phyloP scores from a whole-genome alignment of 2,113 vertebrate genomes.

The Piliocolobus tephrosceles region DNA sequence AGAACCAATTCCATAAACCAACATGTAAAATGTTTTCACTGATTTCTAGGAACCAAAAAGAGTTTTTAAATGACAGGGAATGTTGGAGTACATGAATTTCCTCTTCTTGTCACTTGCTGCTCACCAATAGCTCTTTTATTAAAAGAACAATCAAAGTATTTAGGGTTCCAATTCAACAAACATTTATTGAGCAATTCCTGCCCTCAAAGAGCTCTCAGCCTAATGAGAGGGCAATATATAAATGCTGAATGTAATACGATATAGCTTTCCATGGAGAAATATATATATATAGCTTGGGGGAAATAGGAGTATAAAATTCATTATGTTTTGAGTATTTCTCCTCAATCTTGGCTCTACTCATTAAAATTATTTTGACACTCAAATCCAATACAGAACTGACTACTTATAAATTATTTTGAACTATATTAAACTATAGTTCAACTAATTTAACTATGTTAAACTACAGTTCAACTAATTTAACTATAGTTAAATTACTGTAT shows the following conservation, averaged over 20 bases:
- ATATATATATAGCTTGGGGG: neutral
- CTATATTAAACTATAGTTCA: too few relatives aligned
- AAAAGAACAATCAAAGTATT: neutral
- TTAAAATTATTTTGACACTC: neutral
- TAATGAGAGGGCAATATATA: neutral
- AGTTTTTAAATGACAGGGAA: neutral
- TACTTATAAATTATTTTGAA: neutral
- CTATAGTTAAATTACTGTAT: too few relatives aligned
- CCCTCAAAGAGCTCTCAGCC: neutral
- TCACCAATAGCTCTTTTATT: neutral
- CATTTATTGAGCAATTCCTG: neutral
- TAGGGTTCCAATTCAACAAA: slow-evolving; percentile 28
- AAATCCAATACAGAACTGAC: neutral
- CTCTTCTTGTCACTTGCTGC: neutral
- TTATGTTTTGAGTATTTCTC: neutral
- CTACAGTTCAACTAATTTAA: too few relatives aligned
- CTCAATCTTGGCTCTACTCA: neutral
- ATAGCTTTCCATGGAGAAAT: neutral
- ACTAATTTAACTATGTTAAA: too few relatives aligned
- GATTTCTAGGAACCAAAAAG: neutral
- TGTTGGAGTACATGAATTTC: neutral
- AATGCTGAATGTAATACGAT: neutral
- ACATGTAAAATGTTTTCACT: neutral
- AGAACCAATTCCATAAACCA: neutral
- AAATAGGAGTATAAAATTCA: neutral